Base-by-base conservation (phyloP, 1,140 invertebrate genomes). In the Araneus ventricosus region DNA sequence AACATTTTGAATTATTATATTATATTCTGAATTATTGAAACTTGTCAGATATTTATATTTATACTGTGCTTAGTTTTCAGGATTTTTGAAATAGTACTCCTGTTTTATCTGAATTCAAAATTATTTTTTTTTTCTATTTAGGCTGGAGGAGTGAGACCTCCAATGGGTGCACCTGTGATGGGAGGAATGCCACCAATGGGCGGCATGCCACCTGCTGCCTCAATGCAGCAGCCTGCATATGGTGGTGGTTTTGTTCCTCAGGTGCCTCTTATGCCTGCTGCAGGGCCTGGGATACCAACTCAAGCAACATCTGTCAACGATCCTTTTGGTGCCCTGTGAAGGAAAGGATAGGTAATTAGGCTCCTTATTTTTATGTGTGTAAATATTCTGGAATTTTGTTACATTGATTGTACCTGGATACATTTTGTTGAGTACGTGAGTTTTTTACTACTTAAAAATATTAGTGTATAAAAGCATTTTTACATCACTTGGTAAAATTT, bases 321-420 rank as follows among this genome's bases (percentile, higher is more conserved):
- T 86, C 95, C 95, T 17, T 95, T 95, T 88, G 95, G 95, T 82
- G 95, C 94, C 84, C 94, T 95, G 59, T 95, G 94, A 95, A 93
- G 84, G 41, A 80, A 79, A 34, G 17, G 20, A 57, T 61, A 17
- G 0, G 45, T 52, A 17, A 45, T 45, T 6, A 6, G 8, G 5
- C 1, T 8, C 7, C 22, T 27, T n/a, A 34, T 37, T 79, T 79
- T 14, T 79, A 79, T 79, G 30, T 27, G 34, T 79, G 14, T 79
- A 3, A 10, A 79, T 20, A 0, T 37, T 6, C 14, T 14, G 2
- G 17, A 14, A 14, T 2, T 52, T 52, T 52, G 17, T 17, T 1
- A 17, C 0, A 52, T 0, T 52, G 1, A 14, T 17, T 52, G 45
- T 17, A 14, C 10, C 45, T 52, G n/a, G n/a, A n/a, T n/a, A n/a